Percentiles rank a stretch among this genome's conserved stretches.
phyloP scores from a whole-genome alignment of 2,888 invertebrate species.

The Cyaniris semiargus region DNA sequence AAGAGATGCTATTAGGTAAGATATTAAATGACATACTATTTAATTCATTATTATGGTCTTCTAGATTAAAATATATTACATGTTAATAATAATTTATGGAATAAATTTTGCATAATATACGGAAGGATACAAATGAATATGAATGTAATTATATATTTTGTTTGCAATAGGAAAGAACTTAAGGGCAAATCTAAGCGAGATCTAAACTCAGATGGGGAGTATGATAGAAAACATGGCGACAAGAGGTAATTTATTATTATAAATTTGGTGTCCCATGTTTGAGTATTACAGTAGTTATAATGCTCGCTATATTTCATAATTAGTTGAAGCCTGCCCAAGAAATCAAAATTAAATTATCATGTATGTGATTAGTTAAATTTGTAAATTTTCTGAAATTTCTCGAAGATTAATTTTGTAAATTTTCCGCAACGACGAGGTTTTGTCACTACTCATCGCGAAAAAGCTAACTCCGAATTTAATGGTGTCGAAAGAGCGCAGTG shows the following conservation, averaged over 20 bases:
- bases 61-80: not conserved
- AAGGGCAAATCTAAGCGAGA: slow-evolving; percentile 75
- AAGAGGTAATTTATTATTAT: slow-evolving; percentile 59
- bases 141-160: slow-evolving; percentile 10
- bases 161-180: slow-evolving; percentile 65
- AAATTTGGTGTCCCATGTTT: slow-evolving; percentile 19
- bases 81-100: not conserved
- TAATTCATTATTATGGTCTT: not conserved
- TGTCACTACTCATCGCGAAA: not conserved
- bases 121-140: slow-evolving; percentile 11
- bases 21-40: not conserved
- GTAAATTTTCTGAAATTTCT: too few relatives aligned
- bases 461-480: not conserved
- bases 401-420: not conserved
- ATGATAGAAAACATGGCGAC: slow-evolving; percentile 74
- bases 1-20: slow-evolving; percentile 84
- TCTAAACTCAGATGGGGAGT: slow-evolving; percentile 74
- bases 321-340: not conserved
- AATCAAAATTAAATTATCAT: not conserved
- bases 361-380: not conserved
- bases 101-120: not conserved
- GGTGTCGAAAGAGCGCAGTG: too few relatives aligned
- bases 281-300: not conserved
- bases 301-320: not conserved
- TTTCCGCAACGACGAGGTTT: not conserved